Percentiles rank a stretch among this genome's conserved stretches.
Conservation (phyloP, 2,888 invertebrate species). For the Phengaris arion region DNA sequence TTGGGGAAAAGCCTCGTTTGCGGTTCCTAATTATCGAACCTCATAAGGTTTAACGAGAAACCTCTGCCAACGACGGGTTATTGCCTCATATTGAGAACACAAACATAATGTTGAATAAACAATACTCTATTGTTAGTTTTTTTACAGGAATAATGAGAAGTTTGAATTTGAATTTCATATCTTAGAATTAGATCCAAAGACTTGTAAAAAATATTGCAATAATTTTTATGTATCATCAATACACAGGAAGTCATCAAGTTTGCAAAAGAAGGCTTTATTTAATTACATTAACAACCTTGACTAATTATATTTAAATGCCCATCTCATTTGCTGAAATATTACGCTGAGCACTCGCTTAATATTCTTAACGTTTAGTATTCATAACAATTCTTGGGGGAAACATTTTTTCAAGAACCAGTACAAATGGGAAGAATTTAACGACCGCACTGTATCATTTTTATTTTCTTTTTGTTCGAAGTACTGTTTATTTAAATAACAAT, state of each 20-base stretch:
- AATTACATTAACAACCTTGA: background rate
- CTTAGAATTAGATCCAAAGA: too few relatives aligned
- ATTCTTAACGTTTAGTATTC: constrained; percentile 3
- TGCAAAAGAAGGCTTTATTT: background rate
- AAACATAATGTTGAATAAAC: constrained; percentile 1
- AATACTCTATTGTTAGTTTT: constrained; percentile 9
- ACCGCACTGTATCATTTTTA: constrained; percentile 3
- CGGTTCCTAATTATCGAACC: background rate
- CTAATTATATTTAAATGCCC: background rate
- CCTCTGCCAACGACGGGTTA: background rate
- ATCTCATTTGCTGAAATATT: background rate
- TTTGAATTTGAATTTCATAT: background rate
- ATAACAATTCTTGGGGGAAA: background rate
- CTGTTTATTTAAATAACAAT: background rate
- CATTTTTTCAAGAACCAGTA: background rate
- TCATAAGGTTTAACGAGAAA: constrained; percentile 6
- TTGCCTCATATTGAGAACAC: background rate
- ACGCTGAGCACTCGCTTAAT: background rate
- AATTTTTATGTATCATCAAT: too few relatives aligned
- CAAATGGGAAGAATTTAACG: constrained; percentile 3
- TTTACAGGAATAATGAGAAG: background rate
- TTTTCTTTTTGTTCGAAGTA: background rate
- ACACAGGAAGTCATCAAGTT: background rate
- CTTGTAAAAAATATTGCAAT: too few relatives aligned
- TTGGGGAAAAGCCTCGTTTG: background rate